These are phyloP conservation scores for Gorsachius goisagi DNA, from an alignment of 2,113 vertebrate species.

Conservation along the genomic window DNA sequence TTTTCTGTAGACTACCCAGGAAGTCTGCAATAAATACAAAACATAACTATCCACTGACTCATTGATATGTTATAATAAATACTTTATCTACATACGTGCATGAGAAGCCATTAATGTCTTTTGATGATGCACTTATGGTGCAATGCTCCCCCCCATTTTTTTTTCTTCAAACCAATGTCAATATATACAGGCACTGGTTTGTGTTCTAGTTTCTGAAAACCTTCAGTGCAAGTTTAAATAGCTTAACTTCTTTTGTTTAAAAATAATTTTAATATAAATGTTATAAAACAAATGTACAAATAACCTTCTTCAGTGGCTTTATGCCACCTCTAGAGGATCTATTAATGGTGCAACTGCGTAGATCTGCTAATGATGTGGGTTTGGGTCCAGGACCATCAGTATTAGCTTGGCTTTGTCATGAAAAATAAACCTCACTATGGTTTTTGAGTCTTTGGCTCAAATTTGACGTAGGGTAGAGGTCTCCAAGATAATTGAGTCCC, in stretches of 20 bases:
- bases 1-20: slow-evolving; percentile 32
- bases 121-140: background rate
- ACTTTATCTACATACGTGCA: background rate
- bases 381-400: background rate
- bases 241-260: background rate
- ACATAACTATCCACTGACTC: slow-evolving; percentile 44
- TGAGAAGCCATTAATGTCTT: background rate
- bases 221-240: background rate
- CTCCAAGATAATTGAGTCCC: background rate
- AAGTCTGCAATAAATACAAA: slow-evolving; percentile 52
- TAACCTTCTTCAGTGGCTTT: background rate
- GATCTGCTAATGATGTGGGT: fast-evolving
- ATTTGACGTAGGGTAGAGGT: background rate
- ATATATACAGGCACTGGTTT: background rate
- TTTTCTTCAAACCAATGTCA: background rate
- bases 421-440: background rate
- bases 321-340: background rate
- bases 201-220: background rate
- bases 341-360: background rate
- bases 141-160: background rate
- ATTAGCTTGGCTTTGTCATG: background rate
- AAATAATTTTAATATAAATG: background rate
- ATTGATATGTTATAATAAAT: background rate
- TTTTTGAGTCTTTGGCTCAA: background rate
- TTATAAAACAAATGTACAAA: background rate